These are phyloP conservation scores for Lacerta agilis DNA, from an alignment of 2,797 vertebrate genomes.

Conservation along the genomic window DNA sequence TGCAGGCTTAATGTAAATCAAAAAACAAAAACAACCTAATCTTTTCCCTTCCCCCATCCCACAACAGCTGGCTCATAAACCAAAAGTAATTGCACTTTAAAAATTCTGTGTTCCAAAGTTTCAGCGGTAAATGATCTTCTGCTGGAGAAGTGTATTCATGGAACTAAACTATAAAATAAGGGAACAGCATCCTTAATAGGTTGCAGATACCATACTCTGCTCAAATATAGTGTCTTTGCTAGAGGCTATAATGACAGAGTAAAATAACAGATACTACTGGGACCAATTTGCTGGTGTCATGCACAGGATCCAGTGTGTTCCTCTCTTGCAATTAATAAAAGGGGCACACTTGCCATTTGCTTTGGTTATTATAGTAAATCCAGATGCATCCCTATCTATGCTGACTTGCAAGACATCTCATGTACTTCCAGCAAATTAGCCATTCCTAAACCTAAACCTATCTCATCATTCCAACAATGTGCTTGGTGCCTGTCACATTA, in stretches of 20 bases:
- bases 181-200: constrained; percentile 66
- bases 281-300: constrained; percentile 78
- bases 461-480: constrained; percentile 61
- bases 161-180: constrained; percentile 63
- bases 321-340: constrained; percentile 73
- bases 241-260: constrained; percentile 67
- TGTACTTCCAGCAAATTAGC: constrained; percentile 65
- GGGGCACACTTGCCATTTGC: constrained; percentile 63
- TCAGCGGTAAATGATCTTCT: constrained; percentile 52
- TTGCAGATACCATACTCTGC: constrained; percentile 66
- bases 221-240: constrained; percentile 68
- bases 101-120: constrained; percentile 51
- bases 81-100: constrained; percentile 55
- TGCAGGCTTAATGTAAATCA: constrained; percentile 61
- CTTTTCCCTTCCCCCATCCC: neutral
- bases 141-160: constrained; percentile 56
- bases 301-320: constrained; percentile 66
- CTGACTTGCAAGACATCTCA: constrained; percentile 55
- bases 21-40: constrained; percentile 34
- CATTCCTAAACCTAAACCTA: constrained; percentile 66
- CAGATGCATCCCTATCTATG: constrained; percentile 69
- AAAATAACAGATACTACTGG: constrained; percentile 72
- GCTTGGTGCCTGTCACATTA: constrained; percentile 46
- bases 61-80: constrained; percentile 61
- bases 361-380: constrained; percentile 74